phyloP scores from a whole-genome alignment of 1,140 invertebrate genomes.

The Ooceraea biroi region DNA sequence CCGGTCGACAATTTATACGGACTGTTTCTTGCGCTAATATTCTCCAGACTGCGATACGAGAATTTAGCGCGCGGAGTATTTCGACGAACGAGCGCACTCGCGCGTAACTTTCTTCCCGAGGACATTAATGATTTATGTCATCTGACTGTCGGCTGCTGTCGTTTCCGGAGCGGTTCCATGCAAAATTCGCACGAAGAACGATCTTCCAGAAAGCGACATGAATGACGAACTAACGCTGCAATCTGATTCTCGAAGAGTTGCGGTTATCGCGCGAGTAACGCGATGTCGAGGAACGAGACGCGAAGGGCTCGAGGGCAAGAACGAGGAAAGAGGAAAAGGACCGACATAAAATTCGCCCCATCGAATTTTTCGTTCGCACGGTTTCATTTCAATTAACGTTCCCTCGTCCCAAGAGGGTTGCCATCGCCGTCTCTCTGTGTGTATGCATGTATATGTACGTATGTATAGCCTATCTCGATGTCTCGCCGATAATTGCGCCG shows the following conservation, averaged over 20 bases:
- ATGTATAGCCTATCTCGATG: slow-evolving; percentile 68
- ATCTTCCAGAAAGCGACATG: neutral
- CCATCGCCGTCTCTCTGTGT: slow-evolving; percentile 18
- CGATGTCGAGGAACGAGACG: slow-evolving; percentile 26
- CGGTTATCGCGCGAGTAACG: slow-evolving; percentile 18
- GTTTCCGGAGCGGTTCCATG: neutral
- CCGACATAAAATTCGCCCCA: slow-evolving; percentile 69
- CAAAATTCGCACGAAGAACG: neutral
- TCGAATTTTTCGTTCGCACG: slow-evolving; percentile 81
- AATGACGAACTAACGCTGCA: neutral
- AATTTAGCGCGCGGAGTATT: slow-evolving; percentile 19
- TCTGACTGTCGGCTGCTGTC: neutral
- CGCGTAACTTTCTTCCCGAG: neutral
- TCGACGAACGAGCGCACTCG: neutral
- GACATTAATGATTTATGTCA: neutral
- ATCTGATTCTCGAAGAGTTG: slow-evolving; percentile 35
- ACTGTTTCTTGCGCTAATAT: neutral
- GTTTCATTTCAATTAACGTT: slow-evolving; percentile 82
- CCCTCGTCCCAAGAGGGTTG: slow-evolving; percentile 70
- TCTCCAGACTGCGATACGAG: neutral
- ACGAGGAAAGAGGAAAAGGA: slow-evolving; percentile 19
- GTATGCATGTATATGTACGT: neutral
- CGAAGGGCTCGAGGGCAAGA: slow-evolving; percentile 3
- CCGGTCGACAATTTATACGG: neutral
- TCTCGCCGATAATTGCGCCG: slow-evolving; percentile 76